phyloP scores from a whole-genome alignment of 1,140 invertebrate genomes.

The Triops cancriformis region DNA sequence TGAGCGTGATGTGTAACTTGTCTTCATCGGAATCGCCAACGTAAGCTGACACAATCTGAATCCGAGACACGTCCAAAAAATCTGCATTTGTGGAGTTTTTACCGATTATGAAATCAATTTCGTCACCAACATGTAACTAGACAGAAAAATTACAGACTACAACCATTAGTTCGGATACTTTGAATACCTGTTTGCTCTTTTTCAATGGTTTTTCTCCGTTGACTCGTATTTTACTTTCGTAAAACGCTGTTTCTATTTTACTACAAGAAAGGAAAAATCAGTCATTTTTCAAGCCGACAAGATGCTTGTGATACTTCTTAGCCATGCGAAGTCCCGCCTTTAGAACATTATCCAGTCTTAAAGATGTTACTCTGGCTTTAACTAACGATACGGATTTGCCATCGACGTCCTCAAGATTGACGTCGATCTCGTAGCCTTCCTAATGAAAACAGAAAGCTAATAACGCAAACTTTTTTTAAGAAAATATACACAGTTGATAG shows the following conservation, averaged over 20 bases:
- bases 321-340: slow-evolving; percentile 56
- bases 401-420: slow-evolving; percentile 35
- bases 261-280: slow-evolving; percentile 14
- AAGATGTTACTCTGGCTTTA: slow-evolving; percentile 48
- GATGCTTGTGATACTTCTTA: slow-evolving; percentile 44
- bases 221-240: slow-evolving; percentile 54
- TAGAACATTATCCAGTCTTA: slow-evolving; percentile 54
- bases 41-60: slow-evolving; percentile 45
- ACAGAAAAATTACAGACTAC: slow-evolving; percentile 28
- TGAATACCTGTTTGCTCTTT: slow-evolving; percentile 49
- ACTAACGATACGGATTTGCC: slow-evolving; percentile 47
- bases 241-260: slow-evolving; percentile 39
- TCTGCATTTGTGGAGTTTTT: slow-evolving; percentile 49
- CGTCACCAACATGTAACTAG: slow-evolving; percentile 49
- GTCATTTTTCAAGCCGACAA: not conserved
- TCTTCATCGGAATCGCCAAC: slow-evolving; percentile 35
- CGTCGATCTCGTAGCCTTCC: slow-evolving; percentile 32
- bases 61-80: slow-evolving; percentile 50
- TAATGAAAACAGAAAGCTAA: not conserved
- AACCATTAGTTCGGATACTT: slow-evolving; percentile 21
- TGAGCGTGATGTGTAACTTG: slow-evolving; percentile 44
- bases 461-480: too few species aligned
- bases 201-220: slow-evolving; percentile 57
- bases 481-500: not conserved
- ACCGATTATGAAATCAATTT: slow-evolving; percentile 54